Evolutionary conservation across 2,888 invertebrate species (phyloP).

Genomic region (Amblyjoppa fuscipennis): DNA sequence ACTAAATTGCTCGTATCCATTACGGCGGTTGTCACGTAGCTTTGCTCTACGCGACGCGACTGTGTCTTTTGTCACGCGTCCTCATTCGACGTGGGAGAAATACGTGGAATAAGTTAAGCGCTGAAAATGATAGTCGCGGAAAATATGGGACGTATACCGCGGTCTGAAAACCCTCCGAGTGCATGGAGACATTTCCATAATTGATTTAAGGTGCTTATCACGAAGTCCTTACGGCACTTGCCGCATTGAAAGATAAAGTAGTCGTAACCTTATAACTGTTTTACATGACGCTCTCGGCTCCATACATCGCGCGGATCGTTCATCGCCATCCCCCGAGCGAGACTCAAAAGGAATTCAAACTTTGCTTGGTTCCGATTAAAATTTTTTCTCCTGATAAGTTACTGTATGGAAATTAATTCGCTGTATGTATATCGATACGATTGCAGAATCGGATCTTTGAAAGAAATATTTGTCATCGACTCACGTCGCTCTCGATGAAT

Average conservation of each 20-base stretch:
- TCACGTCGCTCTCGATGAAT: not conserved
- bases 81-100: conserved; percentile 3
- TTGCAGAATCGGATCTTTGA: not conserved
- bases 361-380: not conserved
- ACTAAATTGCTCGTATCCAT: not conserved
- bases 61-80: conserved; percentile 2
- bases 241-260: not conserved
- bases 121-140: not conserved
- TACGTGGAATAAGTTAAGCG: conserved; percentile 1
- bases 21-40: not conserved
- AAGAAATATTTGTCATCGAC: not conserved
- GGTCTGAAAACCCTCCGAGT: not conserved
- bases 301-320: not conserved
- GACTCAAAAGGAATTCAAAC: not conserved
- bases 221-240: not conserved
- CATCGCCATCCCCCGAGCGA: not conserved
- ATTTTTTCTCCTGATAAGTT: too few species aligned
- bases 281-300: not conserved
- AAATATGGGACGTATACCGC: not conserved
- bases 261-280: not conserved
- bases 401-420: too few species aligned
- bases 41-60: not conserved
- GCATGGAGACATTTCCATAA: conserved; percentile 24
- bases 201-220: conserved; percentile 14
- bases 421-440: too few species aligned